phyloP scores from a whole-genome alignment of 2,888 invertebrate species.

The Dimorphilus gyrociliatus region DNA sequence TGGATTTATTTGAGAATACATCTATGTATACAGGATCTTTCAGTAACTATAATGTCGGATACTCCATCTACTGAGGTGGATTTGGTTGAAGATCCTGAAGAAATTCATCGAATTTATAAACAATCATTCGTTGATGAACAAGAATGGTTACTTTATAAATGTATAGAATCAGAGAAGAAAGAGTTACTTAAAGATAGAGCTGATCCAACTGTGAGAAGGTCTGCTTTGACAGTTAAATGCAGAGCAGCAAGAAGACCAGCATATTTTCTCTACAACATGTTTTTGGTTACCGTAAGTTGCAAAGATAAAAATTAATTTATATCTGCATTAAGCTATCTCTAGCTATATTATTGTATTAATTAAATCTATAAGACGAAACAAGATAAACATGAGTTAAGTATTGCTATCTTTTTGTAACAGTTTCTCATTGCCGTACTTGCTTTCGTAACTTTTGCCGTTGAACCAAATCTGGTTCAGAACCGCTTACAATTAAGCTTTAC shows the following conservation, averaged over 20 bases:
- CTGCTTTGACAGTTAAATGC: constrained; percentile 31
- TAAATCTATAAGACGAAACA: too few species aligned
- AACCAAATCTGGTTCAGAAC: constrained; percentile 25
- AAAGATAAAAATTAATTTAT: neutral
- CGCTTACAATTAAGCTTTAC: constrained; percentile 34
- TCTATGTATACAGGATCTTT: constrained; percentile 18
- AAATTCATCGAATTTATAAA: constrained; percentile 25
- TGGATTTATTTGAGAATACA: neutral
- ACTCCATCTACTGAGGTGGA: constrained; percentile 21
- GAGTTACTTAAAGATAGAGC: constrained; percentile 28
- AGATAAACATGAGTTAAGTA: neutral
- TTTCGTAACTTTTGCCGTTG: constrained; percentile 34
- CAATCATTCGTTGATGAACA: constrained; percentile 32
- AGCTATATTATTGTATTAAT: neutral
- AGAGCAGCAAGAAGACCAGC: constrained; percentile 31
- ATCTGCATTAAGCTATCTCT: neutral
- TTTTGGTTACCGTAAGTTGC: constrained; percentile 30
- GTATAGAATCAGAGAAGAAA: constrained; percentile 25
- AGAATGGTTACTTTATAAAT: constrained; percentile 32
- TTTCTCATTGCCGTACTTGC: constrained; percentile 32
- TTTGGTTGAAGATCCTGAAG: constrained; percentile 21
- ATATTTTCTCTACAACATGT: constrained; percentile 36
- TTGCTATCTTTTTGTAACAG: constrained; percentile 18
- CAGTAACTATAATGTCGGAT: constrained; percentile 25
- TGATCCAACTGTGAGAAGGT: constrained; percentile 26